Evolutionary conservation across 2,797 vertebrate genomes (phyloP).

Genomic region (Enteromius thamalakanensis): DNA sequence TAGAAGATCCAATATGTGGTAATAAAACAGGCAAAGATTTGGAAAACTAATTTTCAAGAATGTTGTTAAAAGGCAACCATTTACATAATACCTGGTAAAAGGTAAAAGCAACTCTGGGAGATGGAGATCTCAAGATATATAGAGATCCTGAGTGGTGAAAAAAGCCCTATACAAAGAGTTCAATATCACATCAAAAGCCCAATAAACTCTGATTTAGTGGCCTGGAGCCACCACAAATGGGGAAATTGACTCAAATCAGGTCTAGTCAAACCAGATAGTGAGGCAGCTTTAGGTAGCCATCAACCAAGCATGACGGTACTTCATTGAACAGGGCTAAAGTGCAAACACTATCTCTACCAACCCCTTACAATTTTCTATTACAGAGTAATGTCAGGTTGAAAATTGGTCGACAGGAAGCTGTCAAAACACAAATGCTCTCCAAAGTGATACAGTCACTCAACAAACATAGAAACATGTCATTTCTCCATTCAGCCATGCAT

Average conservation of each 20-base stretch:
- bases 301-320: constrained; percentile 21
- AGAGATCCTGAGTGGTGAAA: neutral
- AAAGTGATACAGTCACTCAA: constrained; percentile 61
- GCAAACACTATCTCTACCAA: constrained; percentile 45
- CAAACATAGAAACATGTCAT: constrained; percentile 69
- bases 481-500: constrained; percentile 73
- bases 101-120: neutral
- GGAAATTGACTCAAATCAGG: constrained; percentile 24
- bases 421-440: constrained; percentile 57
- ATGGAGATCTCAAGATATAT: neutral
- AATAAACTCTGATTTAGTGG: constrained; percentile 14
- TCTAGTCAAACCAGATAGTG: constrained; percentile 17
- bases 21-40: neutral
- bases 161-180: neutral
- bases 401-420: constrained; percentile 58
- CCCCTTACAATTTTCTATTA: constrained; percentile 52
- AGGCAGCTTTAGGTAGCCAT: neutral
- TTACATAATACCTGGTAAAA: neutral
- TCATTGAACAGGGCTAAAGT: constrained; percentile 42
- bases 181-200: neutral
- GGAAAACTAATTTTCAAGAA: neutral
- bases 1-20: neutral
- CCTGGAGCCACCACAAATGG: neutral
- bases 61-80: neutral
- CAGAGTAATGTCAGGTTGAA: constrained; percentile 38